Percentiles rank a stretch among this genome's conserved stretches.
These are phyloP conservation scores for Clitarchus hookeri DNA, from an alignment of 2,888 invertebrate species.

Conservation along the genomic window DNA sequence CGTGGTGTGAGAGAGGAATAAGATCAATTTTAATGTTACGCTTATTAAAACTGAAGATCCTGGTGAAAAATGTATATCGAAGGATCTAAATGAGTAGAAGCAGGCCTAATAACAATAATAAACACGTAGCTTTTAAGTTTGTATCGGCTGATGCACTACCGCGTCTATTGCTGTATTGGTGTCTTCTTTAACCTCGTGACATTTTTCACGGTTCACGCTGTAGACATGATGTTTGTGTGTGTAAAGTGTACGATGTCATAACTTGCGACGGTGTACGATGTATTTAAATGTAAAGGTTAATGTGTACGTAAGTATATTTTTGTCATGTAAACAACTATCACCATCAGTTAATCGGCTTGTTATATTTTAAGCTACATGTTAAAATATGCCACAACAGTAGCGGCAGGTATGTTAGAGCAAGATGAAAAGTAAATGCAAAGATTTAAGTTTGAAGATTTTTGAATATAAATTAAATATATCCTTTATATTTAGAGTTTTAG, in stretches of 20 bases:
- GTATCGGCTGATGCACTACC: neutral
- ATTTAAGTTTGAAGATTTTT: too few species aligned
- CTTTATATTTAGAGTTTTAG: too few species aligned
- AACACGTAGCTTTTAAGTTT: neutral
- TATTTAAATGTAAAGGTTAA: neutral
- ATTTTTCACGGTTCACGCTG: neutral
- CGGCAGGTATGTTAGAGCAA: too few species aligned
- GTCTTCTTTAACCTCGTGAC: neutral
- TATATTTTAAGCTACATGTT: neutral
- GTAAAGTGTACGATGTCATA: neutral
- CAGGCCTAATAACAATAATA: conserved; percentile 24
- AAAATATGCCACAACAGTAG: neutral
- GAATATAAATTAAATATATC: too few species aligned
- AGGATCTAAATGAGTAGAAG: conserved; percentile 26
- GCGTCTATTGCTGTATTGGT: neutral
- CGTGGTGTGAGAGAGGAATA: neutral
- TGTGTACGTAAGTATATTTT: neutral
- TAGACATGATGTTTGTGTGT: neutral
- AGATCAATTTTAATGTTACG: conserved; percentile 20
- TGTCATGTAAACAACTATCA: neutral
- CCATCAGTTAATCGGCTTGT: neutral
- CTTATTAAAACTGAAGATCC: conserved; percentile 21
- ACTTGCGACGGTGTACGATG: neutral
- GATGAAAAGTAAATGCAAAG: too few species aligned
- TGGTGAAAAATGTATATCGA: neutral